phyloP scores from a whole-genome alignment of 2,797 vertebrate genomes.

The Crax fasciolata region DNA sequence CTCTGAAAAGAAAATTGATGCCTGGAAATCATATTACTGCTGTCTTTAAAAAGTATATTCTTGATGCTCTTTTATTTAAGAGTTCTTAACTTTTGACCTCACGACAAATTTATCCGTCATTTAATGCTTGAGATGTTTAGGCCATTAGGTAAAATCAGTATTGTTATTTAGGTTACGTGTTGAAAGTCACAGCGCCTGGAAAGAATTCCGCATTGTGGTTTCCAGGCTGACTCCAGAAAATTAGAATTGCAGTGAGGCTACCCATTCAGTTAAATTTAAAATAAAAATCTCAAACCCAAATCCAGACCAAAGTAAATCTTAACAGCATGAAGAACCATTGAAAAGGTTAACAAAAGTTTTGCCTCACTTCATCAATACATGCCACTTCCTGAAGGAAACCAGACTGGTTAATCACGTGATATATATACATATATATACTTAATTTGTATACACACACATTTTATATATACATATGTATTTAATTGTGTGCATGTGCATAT shows the following conservation, averaged over 20 bases:
- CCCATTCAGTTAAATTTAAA: constrained; percentile 9
- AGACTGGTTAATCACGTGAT: neutral
- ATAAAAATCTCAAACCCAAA: constrained; percentile 13
- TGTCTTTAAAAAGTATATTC: neutral
- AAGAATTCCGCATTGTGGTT: constrained; percentile 74
- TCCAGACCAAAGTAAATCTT: constrained; percentile 4
- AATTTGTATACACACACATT: neutral
- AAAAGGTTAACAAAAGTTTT: neutral
- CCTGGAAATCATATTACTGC: constrained; percentile 7
- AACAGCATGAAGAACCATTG: neutral
- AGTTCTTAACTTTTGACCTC: constrained; percentile 66
- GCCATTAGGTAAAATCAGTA: constrained; percentile 64
- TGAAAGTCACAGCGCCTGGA: constrained; percentile 66
- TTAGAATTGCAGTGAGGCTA: constrained; percentile 54
- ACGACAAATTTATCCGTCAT: constrained; percentile 41
- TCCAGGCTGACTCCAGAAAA: constrained; percentile 71
- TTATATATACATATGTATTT: neutral
- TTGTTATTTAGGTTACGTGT: constrained; percentile 72
- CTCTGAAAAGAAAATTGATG: constrained; percentile 43
- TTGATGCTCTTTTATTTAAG: neutral
- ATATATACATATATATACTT: neutral
- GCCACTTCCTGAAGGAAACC: neutral
- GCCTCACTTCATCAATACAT: neutral
- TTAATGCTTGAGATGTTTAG: constrained; percentile 71
- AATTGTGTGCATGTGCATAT: neutral